Percentiles rank a stretch among this genome's conserved stretches.
Conservation (phyloP, 1,140 invertebrate genomes). For the Grapholita molesta region DNA sequence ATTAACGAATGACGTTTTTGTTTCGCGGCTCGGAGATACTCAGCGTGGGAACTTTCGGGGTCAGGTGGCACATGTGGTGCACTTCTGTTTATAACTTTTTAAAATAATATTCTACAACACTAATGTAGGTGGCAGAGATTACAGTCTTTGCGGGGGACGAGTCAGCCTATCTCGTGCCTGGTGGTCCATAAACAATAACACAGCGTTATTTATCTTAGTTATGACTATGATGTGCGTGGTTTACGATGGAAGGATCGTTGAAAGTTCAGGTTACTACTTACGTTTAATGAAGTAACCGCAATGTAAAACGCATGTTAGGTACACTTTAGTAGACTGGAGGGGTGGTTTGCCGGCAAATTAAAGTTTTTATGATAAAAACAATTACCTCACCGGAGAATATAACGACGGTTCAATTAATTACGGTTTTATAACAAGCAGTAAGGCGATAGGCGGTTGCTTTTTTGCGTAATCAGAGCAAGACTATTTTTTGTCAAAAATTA, state of each 20-base stretch:
- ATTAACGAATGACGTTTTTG: conserved; percentile 49
- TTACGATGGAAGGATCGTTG: conserved; percentile 35
- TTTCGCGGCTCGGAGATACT: conserved; percentile 47
- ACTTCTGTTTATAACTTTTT: conserved; percentile 61
- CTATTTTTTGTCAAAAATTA: conserved; percentile 53
- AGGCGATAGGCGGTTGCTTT: not conserved
- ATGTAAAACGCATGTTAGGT: conserved; percentile 26
- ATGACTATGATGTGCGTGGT: conserved; percentile 38
- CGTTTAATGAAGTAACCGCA: conserved; percentile 40
- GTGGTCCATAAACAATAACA: conserved; percentile 73
- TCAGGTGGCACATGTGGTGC: conserved; percentile 74
- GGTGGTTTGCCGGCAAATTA: conserved; percentile 8
- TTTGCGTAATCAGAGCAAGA: conserved; percentile 10
- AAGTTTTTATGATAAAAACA: conserved; percentile 29
- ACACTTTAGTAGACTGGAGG: conserved; percentile 17
- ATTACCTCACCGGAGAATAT: not conserved
- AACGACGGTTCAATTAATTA: not conserved
- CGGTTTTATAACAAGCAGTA: not conserved
- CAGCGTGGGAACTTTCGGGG: conserved; percentile 70
- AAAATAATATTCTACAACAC: conserved; percentile 72
- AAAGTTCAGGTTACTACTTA: conserved; percentile 28
- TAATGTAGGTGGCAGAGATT: conserved; percentile 46
- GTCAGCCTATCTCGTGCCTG: conserved; percentile 29
- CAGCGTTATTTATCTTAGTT: conserved; percentile 53
- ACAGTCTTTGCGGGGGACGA: conserved; percentile 61